Base-by-base conservation (phyloP, 2,113 vertebrate genomes). In the Apaloderma vittatum region DNA sequence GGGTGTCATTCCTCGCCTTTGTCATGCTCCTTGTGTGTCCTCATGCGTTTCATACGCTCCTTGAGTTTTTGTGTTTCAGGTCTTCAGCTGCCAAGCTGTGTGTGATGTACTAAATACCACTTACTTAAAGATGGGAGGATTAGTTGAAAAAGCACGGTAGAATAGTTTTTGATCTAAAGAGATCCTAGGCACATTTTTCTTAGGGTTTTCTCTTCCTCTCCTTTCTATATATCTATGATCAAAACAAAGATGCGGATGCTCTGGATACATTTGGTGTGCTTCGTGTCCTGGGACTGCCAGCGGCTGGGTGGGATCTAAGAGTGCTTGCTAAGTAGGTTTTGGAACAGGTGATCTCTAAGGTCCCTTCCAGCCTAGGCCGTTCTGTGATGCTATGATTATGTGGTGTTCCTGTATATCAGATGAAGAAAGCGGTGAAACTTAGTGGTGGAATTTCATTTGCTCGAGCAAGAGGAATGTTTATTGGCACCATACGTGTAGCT, bases 21-120 rank as follows among this genome's bases (percentile, higher is more conserved):
- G 30, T 22, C 9, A 0, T 1, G 3, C 29, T 75, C 26, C 40
- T 73, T 23, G 8, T 0, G 0, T 13, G 29, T 73, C 30, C 55
- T 77, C 0, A 0, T 29, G 46, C 27, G 21, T 66, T 67, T 51
- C 1, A 0, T 26, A 2, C 3, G 15, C 46, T 72, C 68, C 24
- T 61, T n/a, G 36, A 70, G 62, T 26, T 77, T 40, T 43, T 55
- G 49, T 75, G 19, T 48, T 87, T 54, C 52, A 27, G n/a, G 13
- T 54, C 74, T 68, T 71, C 32, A n/a, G 79, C 20, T 30, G 21
- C 37, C 90, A 3, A 40, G 62, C 34, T 61, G 49, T 2, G 0
- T 37, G 26, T 36, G 24, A 40, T 30, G 11, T 40, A 11, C 55
- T 34, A 79, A 65, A 48, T 32, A 26, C 26, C 59, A 7, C 14